These are phyloP conservation scores for Trissolcus basalis DNA, from an alignment of 1,140 invertebrate genomes.

Conservation along the genomic window DNA sequence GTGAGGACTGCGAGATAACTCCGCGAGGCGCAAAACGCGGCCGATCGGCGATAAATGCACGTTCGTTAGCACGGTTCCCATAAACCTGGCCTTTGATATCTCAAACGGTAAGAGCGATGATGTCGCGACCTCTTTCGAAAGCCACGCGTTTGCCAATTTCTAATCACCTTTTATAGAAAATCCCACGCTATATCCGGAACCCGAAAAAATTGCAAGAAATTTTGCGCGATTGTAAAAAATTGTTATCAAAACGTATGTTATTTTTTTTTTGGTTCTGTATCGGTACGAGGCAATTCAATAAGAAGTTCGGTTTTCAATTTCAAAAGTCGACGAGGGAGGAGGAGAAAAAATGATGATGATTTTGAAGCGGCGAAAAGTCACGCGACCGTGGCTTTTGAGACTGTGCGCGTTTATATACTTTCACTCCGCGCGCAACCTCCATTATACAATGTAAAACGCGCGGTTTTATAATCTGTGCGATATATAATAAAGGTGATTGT, in stretches of 20 bases:
- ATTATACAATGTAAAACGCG: constrained; percentile 31
- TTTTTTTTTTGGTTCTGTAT: too few relatives aligned
- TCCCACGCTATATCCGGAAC: constrained; percentile 25
- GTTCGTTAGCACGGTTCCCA: constrained; percentile 43
- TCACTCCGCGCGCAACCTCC: constrained; percentile 5
- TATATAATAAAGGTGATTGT: constrained; percentile 40
- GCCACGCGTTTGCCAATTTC: constrained; percentile 48
- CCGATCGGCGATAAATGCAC: constrained; percentile 15
- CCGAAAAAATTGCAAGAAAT: background rate
- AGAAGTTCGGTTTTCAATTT: constrained; percentile 3
- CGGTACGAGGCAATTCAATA: too few relatives aligned
- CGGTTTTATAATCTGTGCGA: constrained; percentile 38
- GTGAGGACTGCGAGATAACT: constrained; percentile 14
- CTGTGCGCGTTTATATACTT: constrained; percentile 10
- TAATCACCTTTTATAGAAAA: constrained; percentile 32
- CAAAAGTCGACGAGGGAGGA: constrained; percentile 17
- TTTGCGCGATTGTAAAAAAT: background rate
- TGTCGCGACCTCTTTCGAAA: constrained; percentile 53
- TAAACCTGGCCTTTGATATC: constrained; percentile 53
- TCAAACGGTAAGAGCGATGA: constrained; percentile 27
- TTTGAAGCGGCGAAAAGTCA: constrained; percentile 12
- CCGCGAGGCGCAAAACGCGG: constrained; percentile 3
- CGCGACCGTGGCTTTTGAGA: constrained; percentile 5
- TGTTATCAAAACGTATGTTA: background rate
- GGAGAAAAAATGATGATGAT: constrained; percentile 11